Evolutionary conservation across 2,797 vertebrate species (phyloP).

Genomic region (Parotocinclus haroldoi): DNA sequence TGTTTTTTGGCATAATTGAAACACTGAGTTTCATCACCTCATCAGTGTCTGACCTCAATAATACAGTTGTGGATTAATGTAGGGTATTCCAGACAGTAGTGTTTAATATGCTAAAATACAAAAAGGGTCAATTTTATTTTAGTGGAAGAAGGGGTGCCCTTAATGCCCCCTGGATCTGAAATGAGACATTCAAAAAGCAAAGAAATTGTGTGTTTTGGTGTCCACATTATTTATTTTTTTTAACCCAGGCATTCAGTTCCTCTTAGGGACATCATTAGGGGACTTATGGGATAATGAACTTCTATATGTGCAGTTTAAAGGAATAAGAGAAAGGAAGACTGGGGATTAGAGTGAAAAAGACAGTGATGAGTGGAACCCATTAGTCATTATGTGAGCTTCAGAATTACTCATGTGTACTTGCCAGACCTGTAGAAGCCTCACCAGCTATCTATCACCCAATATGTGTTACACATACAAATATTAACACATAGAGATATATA

Average conservation of each 20-base stretch:
- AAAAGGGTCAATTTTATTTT: too few species aligned
- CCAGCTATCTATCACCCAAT: slow-evolving; percentile 43
- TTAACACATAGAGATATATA: not conserved
- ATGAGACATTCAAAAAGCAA: too few species aligned
- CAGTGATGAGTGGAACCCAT: slow-evolving; percentile 20
- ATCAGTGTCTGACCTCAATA: too few species aligned
- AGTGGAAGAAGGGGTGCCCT: too few species aligned
- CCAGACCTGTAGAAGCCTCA: slow-evolving; percentile 18
- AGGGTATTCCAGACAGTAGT: too few species aligned
- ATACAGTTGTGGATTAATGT: too few species aligned
- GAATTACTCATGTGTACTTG: slow-evolving; percentile 20
- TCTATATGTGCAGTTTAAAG: not conserved
- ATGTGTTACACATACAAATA: not conserved
- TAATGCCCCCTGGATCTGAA: too few species aligned
- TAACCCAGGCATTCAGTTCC: not conserved
- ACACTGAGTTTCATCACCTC: too few species aligned
- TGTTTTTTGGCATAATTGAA: too few species aligned
- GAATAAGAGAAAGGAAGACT: not conserved
- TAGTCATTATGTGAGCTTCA: slow-evolving; percentile 17
- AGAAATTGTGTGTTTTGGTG: too few species aligned
- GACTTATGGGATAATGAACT: slow-evolving; percentile 16
- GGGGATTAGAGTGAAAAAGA: slow-evolving; percentile 14
- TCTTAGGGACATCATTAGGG: slow-evolving; percentile 10
- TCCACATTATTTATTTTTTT: too few species aligned
- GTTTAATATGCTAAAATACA: too few species aligned